Evolutionary conservation across 2,113 vertebrate species (phyloP).

Genomic region (Gymnocephalus cernua): DNA sequence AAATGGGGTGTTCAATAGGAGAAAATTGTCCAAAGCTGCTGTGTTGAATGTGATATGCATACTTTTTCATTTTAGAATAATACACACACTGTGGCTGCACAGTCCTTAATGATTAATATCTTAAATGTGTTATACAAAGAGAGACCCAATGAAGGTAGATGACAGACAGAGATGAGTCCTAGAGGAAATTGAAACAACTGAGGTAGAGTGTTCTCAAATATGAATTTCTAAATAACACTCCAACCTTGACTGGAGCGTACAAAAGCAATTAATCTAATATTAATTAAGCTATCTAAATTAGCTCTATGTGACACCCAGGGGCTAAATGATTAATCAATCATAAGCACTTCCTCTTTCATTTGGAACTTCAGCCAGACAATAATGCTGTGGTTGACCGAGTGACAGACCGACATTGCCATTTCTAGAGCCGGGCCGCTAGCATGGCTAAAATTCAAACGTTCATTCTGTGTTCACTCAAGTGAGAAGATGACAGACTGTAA

Average conservation of each 20-base stretch:
- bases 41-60: background rate
- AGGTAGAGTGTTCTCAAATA: constrained; percentile 69
- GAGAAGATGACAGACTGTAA: background rate
- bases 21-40: constrained; percentile 3
- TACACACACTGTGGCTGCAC: background rate
- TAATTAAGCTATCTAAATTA: constrained; percentile 78
- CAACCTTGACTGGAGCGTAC: constrained; percentile 80
- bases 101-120: constrained; percentile 5
- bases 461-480: constrained; percentile 4
- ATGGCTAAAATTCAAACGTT: constrained; percentile 2
- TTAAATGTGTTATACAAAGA: background rate
- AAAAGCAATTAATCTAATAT: constrained; percentile 74
- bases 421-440: background rate
- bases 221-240: constrained; percentile 79
- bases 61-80: constrained; percentile 2
- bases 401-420: background rate
- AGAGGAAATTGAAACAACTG: constrained; percentile 54
- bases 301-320: constrained; percentile 68
- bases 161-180: constrained; percentile 27
- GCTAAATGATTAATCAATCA: constrained; percentile 75
- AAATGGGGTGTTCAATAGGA: constrained; percentile 11
- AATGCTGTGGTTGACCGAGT: background rate
- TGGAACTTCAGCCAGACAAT: constrained; percentile 45
- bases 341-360: constrained; percentile 58
- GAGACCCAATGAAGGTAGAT: background rate